These are phyloP conservation scores for Diachasmimorpha longicaudata DNA, from an alignment of 1,140 invertebrate genomes.

Conservation along the genomic window DNA sequence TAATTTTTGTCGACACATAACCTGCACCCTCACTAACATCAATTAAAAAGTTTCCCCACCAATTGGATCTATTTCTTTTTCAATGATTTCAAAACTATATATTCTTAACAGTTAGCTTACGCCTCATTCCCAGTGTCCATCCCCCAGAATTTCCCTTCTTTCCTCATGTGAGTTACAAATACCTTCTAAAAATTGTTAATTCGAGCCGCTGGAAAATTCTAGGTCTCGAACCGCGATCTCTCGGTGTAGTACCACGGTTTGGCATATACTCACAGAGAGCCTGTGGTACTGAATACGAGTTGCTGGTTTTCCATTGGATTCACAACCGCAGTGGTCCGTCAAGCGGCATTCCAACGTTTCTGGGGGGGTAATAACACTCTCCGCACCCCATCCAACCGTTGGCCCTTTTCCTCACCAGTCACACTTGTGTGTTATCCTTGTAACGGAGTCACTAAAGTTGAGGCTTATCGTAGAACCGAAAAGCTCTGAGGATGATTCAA, in stretches of 20 bases:
- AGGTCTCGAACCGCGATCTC: neutral
- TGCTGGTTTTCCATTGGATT: slow-evolving; percentile 26
- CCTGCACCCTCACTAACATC: too few relatives aligned
- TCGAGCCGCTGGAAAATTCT: neutral
- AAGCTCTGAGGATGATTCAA: slow-evolving; percentile 1
- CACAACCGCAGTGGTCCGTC: slow-evolving; percentile 28
- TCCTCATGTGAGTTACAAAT: neutral
- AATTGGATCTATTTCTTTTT: too few relatives aligned
- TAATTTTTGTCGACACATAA: too few relatives aligned
- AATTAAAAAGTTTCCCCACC: too few relatives aligned
- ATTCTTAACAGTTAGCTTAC: too few relatives aligned
- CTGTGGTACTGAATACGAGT: slow-evolving; percentile 5
- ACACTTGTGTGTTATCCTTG: slow-evolving; percentile 10
- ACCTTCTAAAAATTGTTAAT: neutral
- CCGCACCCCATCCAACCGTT: neutral
- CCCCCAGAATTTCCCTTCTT: too few relatives aligned
- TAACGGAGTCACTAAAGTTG: slow-evolving; percentile 23
- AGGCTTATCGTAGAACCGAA: neutral
- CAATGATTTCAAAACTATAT: too few relatives aligned
- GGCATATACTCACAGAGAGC: neutral
- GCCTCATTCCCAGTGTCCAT: too few relatives aligned
- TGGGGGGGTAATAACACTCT: neutral
- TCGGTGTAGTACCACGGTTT: neutral
- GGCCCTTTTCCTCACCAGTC: slow-evolving; percentile 12
- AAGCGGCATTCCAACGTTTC: slow-evolving; percentile 23